Percentiles rank a stretch among this genome's conserved stretches.
phyloP scores from a whole-genome alignment of 2,113 vertebrate genomes.

The Nannobrachium achirus region DNA sequence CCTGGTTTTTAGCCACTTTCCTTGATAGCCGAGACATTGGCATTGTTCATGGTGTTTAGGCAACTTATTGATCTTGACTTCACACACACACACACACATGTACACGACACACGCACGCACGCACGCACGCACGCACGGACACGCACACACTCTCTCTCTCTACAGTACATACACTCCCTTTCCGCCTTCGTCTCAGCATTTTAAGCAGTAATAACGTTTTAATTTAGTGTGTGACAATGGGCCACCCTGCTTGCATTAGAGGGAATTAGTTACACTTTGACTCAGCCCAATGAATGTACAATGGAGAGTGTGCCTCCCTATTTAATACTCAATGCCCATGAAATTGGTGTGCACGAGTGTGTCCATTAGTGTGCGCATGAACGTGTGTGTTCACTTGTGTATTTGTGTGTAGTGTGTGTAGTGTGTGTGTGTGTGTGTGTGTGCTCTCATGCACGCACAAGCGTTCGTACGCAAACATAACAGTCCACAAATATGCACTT shows the following conservation, averaged over 20 bases:
- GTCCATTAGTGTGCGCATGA: not conserved
- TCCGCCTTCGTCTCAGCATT: not conserved
- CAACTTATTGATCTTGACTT: not conserved
- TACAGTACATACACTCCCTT: not conserved
- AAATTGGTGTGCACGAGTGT: constrained; percentile 7
- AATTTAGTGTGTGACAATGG: not conserved
- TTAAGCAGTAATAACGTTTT: not conserved
- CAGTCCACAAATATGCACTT: too few relatives aligned
- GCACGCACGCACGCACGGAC: not conserved
- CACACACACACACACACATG: not conserved
- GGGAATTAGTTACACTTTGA: constrained; percentile 11
- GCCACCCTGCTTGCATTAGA: constrained; percentile 21
- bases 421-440: not conserved
- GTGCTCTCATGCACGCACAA: too few relatives aligned
- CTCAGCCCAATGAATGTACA: not conserved
- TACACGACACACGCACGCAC: not conserved
- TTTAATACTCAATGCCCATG: too few relatives aligned
- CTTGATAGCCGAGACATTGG: too few relatives aligned
- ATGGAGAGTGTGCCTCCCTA: too few relatives aligned
- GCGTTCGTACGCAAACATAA: too few relatives aligned
- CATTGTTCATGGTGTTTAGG: not conserved
- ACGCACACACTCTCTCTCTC: not conserved
- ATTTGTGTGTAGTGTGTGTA: constrained; percentile 1
- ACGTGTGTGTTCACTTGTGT: not conserved
- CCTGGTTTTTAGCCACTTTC: too few relatives aligned